Evolutionary conservation across 2,888 invertebrate genomes (phyloP), one percentile per base, ranked within the genome.

Genomic region (Polymixis lichenea): DNA sequence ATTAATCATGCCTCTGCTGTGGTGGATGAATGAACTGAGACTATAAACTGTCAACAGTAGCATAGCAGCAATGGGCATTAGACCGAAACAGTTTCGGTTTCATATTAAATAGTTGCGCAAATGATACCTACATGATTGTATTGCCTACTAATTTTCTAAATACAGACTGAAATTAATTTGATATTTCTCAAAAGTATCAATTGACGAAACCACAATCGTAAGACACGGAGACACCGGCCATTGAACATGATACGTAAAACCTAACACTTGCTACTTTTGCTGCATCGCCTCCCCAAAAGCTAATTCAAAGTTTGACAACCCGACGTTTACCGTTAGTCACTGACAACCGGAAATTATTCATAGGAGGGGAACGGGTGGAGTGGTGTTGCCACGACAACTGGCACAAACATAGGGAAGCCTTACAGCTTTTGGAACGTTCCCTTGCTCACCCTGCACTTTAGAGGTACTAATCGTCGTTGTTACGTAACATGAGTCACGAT

Each of bases 341-440:
- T 84, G 93, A 92, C 94, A 90, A 87, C 94, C 95, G 96, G 96
- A 96, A 95, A 96, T 96, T 95, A 90, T 86, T 90, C 89, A 90
- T 89, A 83, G 70, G 78, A 82, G 91, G 90, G 90, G 87, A 89
- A 86, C 89, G 80, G 86, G 88, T 89, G 89, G 87, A 88, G 86
- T 87, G 89, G 91, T 89, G 95, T 95, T 93, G 87, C 95, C 94
- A 92, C 90, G 95, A 90, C 94, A 91, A 96, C 95, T 88, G 89
- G 84, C 90, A 84, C 90, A 93, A 96, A 96, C 95, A 95, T 85
- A 90, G 93, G 94, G 95, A 96, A 95, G 89, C 95, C 95, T 72
- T 91, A 92, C 86, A 78, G 22, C 61, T 74, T 32, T 69, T 58
- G 25, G 49, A 81, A 69, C 72, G 78, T 83, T 83, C 87, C 86